These are phyloP conservation scores for Amblyjoppa proteus DNA, from an alignment of 2,888 invertebrate species.

Conservation along the genomic window DNA sequence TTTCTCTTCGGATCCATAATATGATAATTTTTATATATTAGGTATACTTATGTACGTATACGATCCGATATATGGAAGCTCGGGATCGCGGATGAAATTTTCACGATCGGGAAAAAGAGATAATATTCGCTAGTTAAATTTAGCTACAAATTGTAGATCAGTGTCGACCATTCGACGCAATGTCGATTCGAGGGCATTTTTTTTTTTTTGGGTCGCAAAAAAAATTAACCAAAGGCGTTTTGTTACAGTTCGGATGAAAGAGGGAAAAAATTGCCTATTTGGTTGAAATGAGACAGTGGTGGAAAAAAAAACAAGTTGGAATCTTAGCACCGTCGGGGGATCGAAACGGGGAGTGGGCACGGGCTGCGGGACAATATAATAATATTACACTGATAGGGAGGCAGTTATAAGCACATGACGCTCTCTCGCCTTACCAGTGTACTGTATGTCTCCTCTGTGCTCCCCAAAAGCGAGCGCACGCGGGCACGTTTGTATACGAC, in stretches of 20 bases:
- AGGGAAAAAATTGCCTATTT: conserved; percentile 11
- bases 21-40: conserved; percentile 49
- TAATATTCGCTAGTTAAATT: background rate
- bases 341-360: conserved; percentile 60
- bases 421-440: conserved; percentile 78
- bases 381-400: conserved; percentile 82
- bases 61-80: conserved; percentile 7
- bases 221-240: background rate
- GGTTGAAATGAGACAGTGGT: conserved; percentile 10
- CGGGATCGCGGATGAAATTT: background rate
- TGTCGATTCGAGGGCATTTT: background rate
- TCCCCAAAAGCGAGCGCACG: conserved; percentile 41
- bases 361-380: conserved; percentile 75
- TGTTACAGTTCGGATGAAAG: background rate
- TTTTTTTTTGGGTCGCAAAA: background rate
- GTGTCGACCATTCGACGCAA: background rate
- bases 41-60: background rate
- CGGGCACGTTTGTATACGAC: conserved; percentile 50
- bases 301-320: conserved; percentile 4
- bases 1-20: conserved; percentile 55
- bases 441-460: conserved; percentile 37
- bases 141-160: background rate
- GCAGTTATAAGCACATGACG: conserved; percentile 84
- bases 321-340: conserved; percentile 15
- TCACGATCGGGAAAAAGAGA: background rate